Base-by-base conservation (phyloP, 2,113 vertebrate species). In the Falcunculus frontatus region DNA sequence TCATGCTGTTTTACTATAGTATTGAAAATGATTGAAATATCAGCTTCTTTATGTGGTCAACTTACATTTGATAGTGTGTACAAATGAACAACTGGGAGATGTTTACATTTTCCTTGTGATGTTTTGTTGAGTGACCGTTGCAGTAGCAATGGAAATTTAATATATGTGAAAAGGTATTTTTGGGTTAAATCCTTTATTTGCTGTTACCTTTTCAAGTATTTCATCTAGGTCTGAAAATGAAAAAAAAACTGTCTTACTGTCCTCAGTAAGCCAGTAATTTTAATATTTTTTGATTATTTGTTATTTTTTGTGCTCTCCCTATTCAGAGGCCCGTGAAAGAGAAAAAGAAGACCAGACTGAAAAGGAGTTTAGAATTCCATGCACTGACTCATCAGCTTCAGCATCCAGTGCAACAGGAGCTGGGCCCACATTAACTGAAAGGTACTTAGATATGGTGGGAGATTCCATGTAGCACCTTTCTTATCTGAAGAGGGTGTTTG, bases 251-350 rank as follows among this genome's bases (percentile, higher is more conserved):
- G 3, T 18, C 35, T 42, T 35, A 37, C 15, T 81, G 13, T 72
- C 10, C 11, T 60, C 22, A 87, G 26, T 9, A 81, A 67, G 2
- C 3, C 8, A 81, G 7, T 62, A 20, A 23, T 84, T 94, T 74
- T 52, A 35, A 7, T 70, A 7, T 49, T 90, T 89, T 78, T 39
- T 72, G 12, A 18, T 76, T 83, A 16, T 62, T 93, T 91, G 5
- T 91, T 16, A 18, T 62, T 64, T 84, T 84, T 11, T 84, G 11
- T 95, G 8, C 16, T 86, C 1, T 87, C 21, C 2, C 1, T 93
- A 33, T 98, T 93, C 55, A 98, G 98, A 98, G 96, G 97, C 98
- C 65, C 97, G 97, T 96, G 98, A 98, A 92, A 98, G 77, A 96
- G 97, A 98, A 52, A 97, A 95, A 67, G 97, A 97, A 93, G 96